Base-by-base conservation (phyloP, 2,113 vertebrate species). In the Cyprinodon brontotheroides region DNA sequence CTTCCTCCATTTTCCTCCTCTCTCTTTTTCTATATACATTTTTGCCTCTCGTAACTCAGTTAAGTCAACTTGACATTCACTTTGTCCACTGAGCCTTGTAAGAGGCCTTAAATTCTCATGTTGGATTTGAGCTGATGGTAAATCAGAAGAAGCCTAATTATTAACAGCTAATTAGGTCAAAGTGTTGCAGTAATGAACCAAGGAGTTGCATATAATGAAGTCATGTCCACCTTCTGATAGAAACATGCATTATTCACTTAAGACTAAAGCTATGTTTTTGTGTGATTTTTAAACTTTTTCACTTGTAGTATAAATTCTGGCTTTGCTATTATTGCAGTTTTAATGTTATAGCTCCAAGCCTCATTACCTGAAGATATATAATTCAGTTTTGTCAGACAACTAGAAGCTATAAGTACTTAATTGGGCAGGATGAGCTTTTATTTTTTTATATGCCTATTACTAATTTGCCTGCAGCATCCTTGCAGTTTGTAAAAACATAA, bases 41-140 rank as follows among this genome's bases (percentile, higher is more conserved):
- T 61, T 62, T 81, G 73, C 67, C 78, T 81, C 43, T 68, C 67
- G 71, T 82, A 65, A 82, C 81, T 61, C 65, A 76, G 66, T 81
- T 87, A 87, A 91, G 89, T 78, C 59, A 67, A 80, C 88, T 76
- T 81, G 88, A 89, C 88, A 86, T 88, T 89, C 74, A 64, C 59
- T 84, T 65, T 64, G 79, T 88, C 87, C 79, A 47, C 81, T 70
- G 75, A 80, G 82, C 71, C 45, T 70, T 76, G 75, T 47, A 53
- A 72, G 62, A 78, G 80, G 80, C 83, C 59, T 53, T 47, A 75
- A 75, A 80, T 89, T 89, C 59, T 83, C 70, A 68, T 72, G 71
- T 79, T 75, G 70, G 86, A 85, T 80, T 79, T 82, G 81, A 77
- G 68, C 72, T 60, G 72, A 80, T 78, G 75, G 61, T 66, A 70